Conservation (phyloP, 2,888 invertebrate genomes). For the Lithophane leautieri region DNA sequence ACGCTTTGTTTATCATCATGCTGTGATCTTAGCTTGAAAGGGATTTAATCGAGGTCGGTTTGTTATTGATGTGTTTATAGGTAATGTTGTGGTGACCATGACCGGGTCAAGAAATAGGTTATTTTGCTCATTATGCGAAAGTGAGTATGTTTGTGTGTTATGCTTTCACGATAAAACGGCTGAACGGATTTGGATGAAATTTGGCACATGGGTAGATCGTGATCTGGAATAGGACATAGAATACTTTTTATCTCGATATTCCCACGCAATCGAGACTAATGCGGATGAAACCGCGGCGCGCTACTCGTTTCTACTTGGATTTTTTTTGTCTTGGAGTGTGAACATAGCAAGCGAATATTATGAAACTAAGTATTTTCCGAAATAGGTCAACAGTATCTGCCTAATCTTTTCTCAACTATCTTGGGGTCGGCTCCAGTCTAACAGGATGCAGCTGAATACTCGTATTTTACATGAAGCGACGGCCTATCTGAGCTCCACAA, state of each 20-base stretch:
- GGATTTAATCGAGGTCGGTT: slow-evolving; percentile 30
- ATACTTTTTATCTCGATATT: too few relatives aligned
- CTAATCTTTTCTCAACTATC: not conserved
- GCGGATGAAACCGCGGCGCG: too few relatives aligned
- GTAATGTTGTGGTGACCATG: slow-evolving; percentile 3
- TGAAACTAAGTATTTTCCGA: not conserved
- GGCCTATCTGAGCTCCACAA: not conserved
- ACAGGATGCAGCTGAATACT: not conserved
- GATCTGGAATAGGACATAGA: too few relatives aligned
- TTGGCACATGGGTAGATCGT: too few relatives aligned
- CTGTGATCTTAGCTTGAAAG: slow-evolving; percentile 47
- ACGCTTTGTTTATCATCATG: slow-evolving; percentile 42
- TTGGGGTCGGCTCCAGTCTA: not conserved
- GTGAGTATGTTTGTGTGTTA: too few relatives aligned
- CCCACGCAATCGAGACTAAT: too few relatives aligned
- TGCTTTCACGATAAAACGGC: too few relatives aligned
- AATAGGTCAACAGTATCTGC: not conserved
- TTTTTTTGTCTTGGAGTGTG: not conserved
- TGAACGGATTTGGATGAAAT: too few relatives aligned
- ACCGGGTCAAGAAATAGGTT: not conserved
- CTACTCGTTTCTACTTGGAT: not conserved
- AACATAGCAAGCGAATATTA: too few relatives aligned
- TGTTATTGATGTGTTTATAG: slow-evolving; percentile 34
- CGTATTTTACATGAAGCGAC: not conserved
- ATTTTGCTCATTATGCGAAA: too few relatives aligned